Conservation (phyloP, 2,888 invertebrate species). For the Criorhina ranunculi region DNA sequence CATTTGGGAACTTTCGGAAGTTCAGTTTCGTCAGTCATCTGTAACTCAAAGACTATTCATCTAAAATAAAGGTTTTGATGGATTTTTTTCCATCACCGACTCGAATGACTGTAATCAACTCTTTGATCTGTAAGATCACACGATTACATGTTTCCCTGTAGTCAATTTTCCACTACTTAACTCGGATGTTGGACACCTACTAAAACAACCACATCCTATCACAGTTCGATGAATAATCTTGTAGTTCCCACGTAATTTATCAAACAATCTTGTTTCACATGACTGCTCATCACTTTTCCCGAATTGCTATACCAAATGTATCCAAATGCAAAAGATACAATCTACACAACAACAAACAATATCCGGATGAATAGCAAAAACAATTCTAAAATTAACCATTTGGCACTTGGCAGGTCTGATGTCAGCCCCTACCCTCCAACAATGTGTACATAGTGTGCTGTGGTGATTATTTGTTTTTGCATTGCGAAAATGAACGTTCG, state of each 20-base stretch:
- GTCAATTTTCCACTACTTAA: no score
- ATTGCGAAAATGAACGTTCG: conserved; percentile 11
- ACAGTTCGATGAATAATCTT: conserved; percentile 1
- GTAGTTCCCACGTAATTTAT: neutral
- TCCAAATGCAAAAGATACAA: conserved; percentile 6
- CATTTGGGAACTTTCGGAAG: no score
- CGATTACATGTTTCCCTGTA: no score
- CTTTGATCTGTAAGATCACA: no score
- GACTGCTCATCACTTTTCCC: conserved; percentile 9
- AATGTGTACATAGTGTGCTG: neutral
- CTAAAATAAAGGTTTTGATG: no score
- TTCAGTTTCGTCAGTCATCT: no score
- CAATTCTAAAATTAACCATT: conserved; percentile 20
- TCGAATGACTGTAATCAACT: no score
- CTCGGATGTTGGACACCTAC: neutral
- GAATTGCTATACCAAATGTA: neutral
- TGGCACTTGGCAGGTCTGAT: conserved; percentile 17
- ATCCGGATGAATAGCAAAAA: neutral
- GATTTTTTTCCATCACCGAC: no score
- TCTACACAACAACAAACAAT: neutral
- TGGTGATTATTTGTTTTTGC: conserved; percentile 30
- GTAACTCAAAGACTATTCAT: no score
- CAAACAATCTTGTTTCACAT: neutral
- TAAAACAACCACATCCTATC: no score
- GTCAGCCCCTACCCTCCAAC: neutral